phyloP scores from a whole-genome alignment of 2,797 vertebrate genomes.

The Hybognathus amarus region DNA sequence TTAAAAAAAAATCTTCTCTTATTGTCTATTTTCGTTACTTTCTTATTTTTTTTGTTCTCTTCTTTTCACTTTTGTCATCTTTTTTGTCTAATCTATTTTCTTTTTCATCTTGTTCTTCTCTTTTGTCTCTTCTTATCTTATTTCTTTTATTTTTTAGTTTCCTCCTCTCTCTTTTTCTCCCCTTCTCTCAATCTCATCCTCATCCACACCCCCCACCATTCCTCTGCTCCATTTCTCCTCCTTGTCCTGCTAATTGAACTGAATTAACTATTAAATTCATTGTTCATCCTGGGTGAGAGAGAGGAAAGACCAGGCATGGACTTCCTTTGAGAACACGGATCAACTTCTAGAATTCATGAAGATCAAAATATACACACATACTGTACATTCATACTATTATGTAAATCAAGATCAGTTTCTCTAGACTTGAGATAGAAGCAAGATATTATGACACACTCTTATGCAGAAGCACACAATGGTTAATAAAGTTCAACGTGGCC shows the following conservation, averaged over 20 bases:
- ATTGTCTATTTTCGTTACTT: background rate
- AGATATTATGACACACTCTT: slow-evolving; percentile 52
- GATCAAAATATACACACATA: background rate
- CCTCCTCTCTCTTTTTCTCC: background rate
- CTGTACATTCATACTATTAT: slow-evolving; percentile 4
- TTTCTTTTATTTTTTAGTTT: background rate
- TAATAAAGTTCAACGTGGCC: slow-evolving; percentile 54
- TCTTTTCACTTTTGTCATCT: background rate
- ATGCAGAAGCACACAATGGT: slow-evolving; percentile 46
- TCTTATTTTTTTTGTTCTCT: background rate
- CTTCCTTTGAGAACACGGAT: background rate
- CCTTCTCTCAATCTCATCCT: slow-evolving; percentile 13
- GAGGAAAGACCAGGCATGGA: slow-evolving; percentile 38
- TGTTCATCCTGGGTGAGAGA: slow-evolving; percentile 31
- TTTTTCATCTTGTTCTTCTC: background rate
- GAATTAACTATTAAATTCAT: slow-evolving; percentile 54
- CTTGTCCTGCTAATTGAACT: slow-evolving; percentile 54
- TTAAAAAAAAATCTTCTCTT: background rate
- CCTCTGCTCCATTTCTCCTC: slow-evolving; percentile 39
- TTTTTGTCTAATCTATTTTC: background rate
- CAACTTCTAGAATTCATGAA: background rate
- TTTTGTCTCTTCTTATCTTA: background rate
- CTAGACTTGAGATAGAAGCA: slow-evolving; percentile 27
- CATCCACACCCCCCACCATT: slow-evolving; percentile 9
- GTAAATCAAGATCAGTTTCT: slow-evolving; percentile 34